Evolutionary conservation across 2,797 vertebrate genomes (phyloP).

Genomic region (Cichlasoma orientale): DNA sequence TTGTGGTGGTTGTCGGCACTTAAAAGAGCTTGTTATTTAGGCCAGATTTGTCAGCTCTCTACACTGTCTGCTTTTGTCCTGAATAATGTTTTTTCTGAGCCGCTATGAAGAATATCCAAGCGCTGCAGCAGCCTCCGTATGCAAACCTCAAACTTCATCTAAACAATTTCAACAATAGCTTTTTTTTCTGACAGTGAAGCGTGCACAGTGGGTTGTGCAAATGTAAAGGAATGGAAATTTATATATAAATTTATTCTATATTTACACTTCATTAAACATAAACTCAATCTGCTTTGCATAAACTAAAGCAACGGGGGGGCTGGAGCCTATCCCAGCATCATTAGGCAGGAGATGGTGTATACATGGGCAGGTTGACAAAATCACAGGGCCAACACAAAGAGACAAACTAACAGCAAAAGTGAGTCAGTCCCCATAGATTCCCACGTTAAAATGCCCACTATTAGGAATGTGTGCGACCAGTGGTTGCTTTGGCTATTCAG

Average conservation of each 20-base stretch:
- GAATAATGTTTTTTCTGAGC: slow-evolving; percentile 51
- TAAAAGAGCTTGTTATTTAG: slow-evolving; percentile 60
- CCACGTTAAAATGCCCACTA: too few species aligned
- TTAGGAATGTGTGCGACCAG: too few species aligned
- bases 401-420: too few species aligned
- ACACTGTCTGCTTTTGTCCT: slow-evolving; percentile 43
- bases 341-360: too few species aligned
- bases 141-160: slow-evolving; percentile 22
- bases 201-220: neutral
- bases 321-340: too few species aligned
- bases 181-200: neutral
- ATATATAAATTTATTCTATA: neutral
- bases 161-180: neutral
- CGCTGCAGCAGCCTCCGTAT: slow-evolving; percentile 14
- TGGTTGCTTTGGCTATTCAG: too few species aligned
- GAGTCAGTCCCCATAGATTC: too few species aligned
- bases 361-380: too few species aligned
- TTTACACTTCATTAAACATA: neutral
- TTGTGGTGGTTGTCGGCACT: slow-evolving; percentile 58
- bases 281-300: neutral
- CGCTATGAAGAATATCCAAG: slow-evolving; percentile 42
- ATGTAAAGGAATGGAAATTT: neutral
- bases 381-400: too few species aligned
- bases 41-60: slow-evolving; percentile 32
- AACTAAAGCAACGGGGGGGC: neutral